These are phyloP conservation scores for Onychomys arenicola DNA, from an alignment of 2,797 vertebrate species.

Conservation along the genomic window DNA sequence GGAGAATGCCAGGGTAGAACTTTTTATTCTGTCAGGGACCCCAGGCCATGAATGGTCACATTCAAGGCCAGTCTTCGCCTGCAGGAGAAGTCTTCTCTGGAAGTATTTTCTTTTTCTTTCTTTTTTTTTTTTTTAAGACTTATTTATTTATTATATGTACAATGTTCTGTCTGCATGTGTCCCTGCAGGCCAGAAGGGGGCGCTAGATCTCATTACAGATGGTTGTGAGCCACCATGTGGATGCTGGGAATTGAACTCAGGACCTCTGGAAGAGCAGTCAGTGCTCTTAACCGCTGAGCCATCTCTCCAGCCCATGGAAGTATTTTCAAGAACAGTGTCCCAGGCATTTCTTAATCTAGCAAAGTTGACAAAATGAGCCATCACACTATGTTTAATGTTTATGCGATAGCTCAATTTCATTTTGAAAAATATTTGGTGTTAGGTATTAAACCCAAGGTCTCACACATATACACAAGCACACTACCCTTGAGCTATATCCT, in stretches of 20 bases:
- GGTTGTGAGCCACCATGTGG: too few relatives aligned
- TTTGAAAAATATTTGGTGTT: background rate
- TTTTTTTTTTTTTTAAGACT: too few relatives aligned
- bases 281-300: too few relatives aligned
- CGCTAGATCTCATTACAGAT: too few relatives aligned
- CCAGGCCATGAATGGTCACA: background rate
- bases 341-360: background rate
- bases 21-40: background rate
- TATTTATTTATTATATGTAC: too few relatives aligned
- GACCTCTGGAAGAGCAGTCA: too few relatives aligned
- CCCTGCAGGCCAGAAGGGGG: too few relatives aligned
- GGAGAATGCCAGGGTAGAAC: background rate
- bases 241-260: too few relatives aligned
- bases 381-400: background rate
- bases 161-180: too few relatives aligned
- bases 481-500: background rate
- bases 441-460: background rate
- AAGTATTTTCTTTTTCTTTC: background rate
- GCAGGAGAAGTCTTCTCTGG: background rate
- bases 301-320: too few relatives aligned
- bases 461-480: background rate
- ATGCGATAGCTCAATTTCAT: constrained; percentile 33
- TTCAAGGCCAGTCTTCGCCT: background rate
- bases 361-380: background rate
- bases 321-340: too few relatives aligned